phyloP scores from a whole-genome alignment of 1,140 invertebrate genomes.

The Proales similis region DNA sequence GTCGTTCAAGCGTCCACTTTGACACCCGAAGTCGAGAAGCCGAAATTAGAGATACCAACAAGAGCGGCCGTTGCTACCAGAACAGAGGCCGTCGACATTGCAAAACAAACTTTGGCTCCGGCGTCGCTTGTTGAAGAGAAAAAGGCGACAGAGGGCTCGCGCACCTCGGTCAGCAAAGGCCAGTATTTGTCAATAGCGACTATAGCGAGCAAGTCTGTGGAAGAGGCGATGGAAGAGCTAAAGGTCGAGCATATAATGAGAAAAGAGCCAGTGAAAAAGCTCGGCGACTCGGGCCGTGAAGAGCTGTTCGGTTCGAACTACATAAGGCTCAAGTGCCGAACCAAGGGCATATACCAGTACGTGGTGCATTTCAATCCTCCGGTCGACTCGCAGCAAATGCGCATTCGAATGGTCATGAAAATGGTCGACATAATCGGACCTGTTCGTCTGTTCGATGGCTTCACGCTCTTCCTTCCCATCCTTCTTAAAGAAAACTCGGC shows the following conservation, averaged over 20 bases:
- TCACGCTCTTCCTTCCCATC: conserved; percentile 28
- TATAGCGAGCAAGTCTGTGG: conserved; percentile 4
- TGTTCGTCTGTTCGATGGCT: conserved; percentile 33
- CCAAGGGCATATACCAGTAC: conserved; percentile 25
- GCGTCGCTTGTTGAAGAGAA: too few species aligned
- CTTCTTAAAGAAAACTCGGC: conserved; percentile 7
- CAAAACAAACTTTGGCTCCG: too few species aligned
- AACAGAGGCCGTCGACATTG: too few species aligned
- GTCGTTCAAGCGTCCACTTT: too few species aligned
- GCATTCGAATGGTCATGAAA: conserved; percentile 6
- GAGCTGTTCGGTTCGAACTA: conserved; percentile 18
- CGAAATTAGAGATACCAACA: too few species aligned
- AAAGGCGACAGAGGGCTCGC: too few species aligned
- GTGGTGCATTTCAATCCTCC: conserved; percentile 33
- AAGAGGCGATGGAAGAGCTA: conserved; percentile 24
- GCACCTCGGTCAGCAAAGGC: too few species aligned
- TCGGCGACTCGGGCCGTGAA: background rate
- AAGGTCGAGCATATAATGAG: conserved; percentile 19
- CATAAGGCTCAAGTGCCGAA: conserved; percentile 13
- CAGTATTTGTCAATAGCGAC: conserved; percentile 7
- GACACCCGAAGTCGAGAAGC: too few species aligned
- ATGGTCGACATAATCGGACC: background rate
- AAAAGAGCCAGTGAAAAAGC: conserved; percentile 17
- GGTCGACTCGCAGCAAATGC: conserved; percentile 3
- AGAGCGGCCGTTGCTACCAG: too few species aligned